Evolutionary conservation across 2,113 vertebrate species (phyloP).

Genomic region (Neomonachus schauinslandi): DNA sequence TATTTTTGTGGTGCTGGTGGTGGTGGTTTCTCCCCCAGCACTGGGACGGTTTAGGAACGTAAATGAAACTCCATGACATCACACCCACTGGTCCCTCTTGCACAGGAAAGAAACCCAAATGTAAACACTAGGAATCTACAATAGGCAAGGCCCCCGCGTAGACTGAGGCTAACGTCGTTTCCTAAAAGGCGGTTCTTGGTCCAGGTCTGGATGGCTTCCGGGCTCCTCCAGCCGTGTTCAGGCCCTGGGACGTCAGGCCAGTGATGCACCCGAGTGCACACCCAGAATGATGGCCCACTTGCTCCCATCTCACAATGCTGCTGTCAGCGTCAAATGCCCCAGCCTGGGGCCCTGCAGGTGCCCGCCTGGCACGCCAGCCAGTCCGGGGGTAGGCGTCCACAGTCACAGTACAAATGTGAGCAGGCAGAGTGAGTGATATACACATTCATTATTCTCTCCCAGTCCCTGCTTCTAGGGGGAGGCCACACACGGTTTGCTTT

Average conservation of each 20-base stretch:
- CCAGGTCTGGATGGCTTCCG: rapidly evolving
- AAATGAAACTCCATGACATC: not conserved
- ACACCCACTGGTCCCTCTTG: rapidly evolving
- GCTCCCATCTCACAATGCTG: rapidly evolving
- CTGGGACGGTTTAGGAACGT: not conserved
- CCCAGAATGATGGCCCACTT: rapidly evolving
- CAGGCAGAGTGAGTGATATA: rapidly evolving
- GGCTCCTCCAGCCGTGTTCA: rapidly evolving
- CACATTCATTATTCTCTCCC: no score
- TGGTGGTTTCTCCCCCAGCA: rapidly evolving
- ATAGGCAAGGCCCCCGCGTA: rapidly evolving
- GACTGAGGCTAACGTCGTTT: rapidly evolving
- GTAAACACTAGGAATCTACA: not conserved
- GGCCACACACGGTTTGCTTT: rapidly evolving
- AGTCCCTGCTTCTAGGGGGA: rapidly evolving
- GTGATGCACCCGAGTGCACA: rapidly evolving
- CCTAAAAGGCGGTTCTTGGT: not conserved
- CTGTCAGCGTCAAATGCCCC: rapidly evolving
- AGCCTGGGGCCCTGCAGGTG: rapidly evolving
- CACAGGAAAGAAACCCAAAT: not conserved
- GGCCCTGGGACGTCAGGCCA: rapidly evolving
- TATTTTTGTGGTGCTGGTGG: not conserved
- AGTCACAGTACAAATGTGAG: rapidly evolving
- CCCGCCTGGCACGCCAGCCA: rapidly evolving
- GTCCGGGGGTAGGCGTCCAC: rapidly evolving